phyloP scores from a whole-genome alignment of 2,888 invertebrate genomes.

The Nomada flava region DNA sequence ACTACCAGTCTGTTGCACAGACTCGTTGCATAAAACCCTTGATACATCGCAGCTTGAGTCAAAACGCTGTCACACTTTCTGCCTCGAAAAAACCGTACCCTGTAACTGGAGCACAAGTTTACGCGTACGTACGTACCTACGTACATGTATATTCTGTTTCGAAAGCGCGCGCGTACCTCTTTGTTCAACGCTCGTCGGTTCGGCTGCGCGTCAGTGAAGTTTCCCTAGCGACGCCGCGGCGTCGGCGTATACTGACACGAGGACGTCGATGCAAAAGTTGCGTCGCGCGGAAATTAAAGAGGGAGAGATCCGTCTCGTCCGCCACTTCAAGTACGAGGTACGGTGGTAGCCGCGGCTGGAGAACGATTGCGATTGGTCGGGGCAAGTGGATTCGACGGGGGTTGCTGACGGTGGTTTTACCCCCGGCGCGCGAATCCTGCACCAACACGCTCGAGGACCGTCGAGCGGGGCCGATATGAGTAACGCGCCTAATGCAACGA shows the following conservation, averaged over 20 bases:
- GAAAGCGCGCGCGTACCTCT: constrained; percentile 26
- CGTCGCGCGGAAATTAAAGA: constrained; percentile 70
- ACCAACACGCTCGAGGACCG: constrained; percentile 59
- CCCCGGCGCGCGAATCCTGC: constrained; percentile 55
- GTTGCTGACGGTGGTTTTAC: constrained; percentile 45
- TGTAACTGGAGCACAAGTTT: constrained; percentile 43
- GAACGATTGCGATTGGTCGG: constrained; percentile 69
- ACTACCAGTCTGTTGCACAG: background rate
- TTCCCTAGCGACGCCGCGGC: constrained; percentile 57
- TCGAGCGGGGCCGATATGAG: constrained; percentile 63
- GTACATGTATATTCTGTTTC: constrained; percentile 2
- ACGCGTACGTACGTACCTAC: background rate
- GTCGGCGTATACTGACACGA: constrained; percentile 56
- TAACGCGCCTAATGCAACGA: constrained; percentile 63
- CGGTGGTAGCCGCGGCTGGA: constrained; percentile 54
- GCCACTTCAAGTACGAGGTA: constrained; percentile 66
- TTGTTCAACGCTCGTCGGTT: constrained; percentile 36
- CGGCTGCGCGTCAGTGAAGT: constrained; percentile 51
- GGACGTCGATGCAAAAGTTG: constrained; percentile 64
- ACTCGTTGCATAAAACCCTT: background rate
- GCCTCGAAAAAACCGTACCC: constrained; percentile 4
- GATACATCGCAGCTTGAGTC: background rate
- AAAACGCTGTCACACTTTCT: constrained; percentile 6
- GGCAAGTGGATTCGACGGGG: constrained; percentile 61
- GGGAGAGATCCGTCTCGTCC: constrained; percentile 69